Base-by-base conservation (phyloP, 2,113 vertebrate species). In the Miniopterus natalensis region DNA sequence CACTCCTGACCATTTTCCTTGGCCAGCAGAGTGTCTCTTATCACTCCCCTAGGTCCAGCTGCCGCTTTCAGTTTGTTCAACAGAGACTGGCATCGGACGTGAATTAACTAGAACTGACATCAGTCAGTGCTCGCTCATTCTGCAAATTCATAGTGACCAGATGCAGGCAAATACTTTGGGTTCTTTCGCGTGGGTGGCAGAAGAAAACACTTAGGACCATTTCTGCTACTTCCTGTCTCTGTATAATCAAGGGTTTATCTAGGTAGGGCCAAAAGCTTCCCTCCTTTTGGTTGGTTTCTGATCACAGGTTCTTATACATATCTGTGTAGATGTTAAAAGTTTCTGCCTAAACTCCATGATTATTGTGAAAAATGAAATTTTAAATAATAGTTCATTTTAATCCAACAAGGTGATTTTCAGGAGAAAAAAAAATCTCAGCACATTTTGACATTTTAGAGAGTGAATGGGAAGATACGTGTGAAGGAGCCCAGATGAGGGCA, bases 341-440 rank as follows among this genome's bases (percentile, higher is more conserved):
- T 84, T 78, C 70, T 75, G 29, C n/a, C 81, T 84, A 80, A 92
- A 78, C n/a, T 75, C 53, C 73, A 5, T 71, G n/a, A 79, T 27
- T 84, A 5, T 78, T 78, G n/a, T 84, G 57, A 65, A 45, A 68
- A 90, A 68, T 53, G 25, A 84, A 92, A 90, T 36, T 68, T 84
- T 63, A 88, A 55, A 55, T 90, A 88, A 65, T 73, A 40, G 61
- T 15, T 94, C n/a, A 92, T 84, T 66, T 86, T 85, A 92, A 68
- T 86, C 42, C 21, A 84, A 27, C 21, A 29, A 63, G 90, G 27
- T 75, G 45, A 85, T 79, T 93, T 95, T 85, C 27, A 74, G 63
- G 45, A 14, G 15, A 31, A 45, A 63, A 59, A 66, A 17, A 12
- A 40, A 36, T 17, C 29, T 61, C 3, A 36, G 27, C 49, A 18